Evolutionary conservation across 2,113 vertebrate species (phyloP).

Genomic region (Apeltes quadracus): DNA sequence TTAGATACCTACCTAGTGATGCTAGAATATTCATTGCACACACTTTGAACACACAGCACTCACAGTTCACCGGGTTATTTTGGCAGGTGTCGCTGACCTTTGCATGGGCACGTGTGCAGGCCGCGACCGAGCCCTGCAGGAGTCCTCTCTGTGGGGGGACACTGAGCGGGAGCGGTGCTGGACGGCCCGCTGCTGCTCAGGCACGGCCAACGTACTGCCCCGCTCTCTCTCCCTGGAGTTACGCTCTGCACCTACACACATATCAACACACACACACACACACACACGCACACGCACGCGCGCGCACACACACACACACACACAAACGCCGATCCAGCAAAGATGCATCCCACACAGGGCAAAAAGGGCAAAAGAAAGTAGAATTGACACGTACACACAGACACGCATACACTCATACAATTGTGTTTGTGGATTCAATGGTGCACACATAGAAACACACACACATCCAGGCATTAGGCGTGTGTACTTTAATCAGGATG

Average conservation of each 20-base stretch:
- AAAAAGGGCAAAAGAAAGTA: constrained; percentile 9
- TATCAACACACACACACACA: constrained; percentile 14
- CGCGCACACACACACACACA: constrained; percentile 23
- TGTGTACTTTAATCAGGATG: constrained; percentile 17
- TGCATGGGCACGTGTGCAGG: constrained; percentile 97
- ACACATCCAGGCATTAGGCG: constrained; percentile 20
- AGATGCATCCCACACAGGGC: constrained; percentile 8
- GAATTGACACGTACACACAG: constrained; percentile 13
- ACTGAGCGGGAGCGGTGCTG: constrained; percentile 97
- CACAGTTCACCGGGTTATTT: neutral
- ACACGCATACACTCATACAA: constrained; percentile 17
- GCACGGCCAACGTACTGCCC: constrained; percentile 90
- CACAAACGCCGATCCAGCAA: neutral
- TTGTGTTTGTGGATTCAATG: neutral
- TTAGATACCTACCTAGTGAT: neutral
- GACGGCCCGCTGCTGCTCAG: constrained; percentile 89
- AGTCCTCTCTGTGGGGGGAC: constrained; percentile 94
- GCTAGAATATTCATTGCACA: too few species aligned
- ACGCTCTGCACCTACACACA: constrained; percentile 84
- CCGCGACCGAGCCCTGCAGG: constrained; percentile 92
- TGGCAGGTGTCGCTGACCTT: constrained; percentile 81
- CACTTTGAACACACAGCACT: neutral
- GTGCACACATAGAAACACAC: constrained; percentile 32
- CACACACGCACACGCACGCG: constrained; percentile 20
- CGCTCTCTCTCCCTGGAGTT: constrained; percentile 90